These are phyloP conservation scores for Thinocorus orbignyianus DNA, from an alignment of 2,113 vertebrate genomes.

Conservation along the genomic window DNA sequence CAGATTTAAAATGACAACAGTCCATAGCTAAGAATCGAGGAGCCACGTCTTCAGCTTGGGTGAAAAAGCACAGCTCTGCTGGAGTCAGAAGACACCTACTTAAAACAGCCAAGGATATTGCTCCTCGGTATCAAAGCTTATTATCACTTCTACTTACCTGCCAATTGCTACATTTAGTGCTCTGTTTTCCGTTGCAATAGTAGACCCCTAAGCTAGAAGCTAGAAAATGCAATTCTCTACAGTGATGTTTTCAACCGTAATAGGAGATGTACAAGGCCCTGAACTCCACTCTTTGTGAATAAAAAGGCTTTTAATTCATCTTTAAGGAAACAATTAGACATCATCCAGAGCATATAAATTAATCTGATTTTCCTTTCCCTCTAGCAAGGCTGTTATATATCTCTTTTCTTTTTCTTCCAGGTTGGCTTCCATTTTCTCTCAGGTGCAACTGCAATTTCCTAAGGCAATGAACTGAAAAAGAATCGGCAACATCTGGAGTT, in stretches of 20 bases:
- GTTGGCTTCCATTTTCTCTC: slow-evolving; percentile 54
- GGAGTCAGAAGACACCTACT: background rate
- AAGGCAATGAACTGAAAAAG: slow-evolving; percentile 51
- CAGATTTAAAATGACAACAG: background rate
- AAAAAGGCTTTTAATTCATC: slow-evolving; percentile 41
- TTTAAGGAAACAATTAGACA: slow-evolving; percentile 50
- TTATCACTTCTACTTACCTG: background rate
- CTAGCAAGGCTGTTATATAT: slow-evolving; percentile 8
- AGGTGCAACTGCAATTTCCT: slow-evolving; percentile 58
- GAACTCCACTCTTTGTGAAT: slow-evolving; percentile 14
- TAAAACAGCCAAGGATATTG: background rate
- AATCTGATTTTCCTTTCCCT: slow-evolving; percentile 44
- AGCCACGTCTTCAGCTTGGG: background rate
- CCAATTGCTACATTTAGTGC: background rate
- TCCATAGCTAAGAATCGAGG: background rate
- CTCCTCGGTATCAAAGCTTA: slow-evolving; percentile 9
- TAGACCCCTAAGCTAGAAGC: background rate
- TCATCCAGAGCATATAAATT: slow-evolving; percentile 15
- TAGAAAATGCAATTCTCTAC: background rate
- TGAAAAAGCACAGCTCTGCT: background rate
- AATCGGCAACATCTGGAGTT: slow-evolving; percentile 48
- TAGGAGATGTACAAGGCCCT: background rate
- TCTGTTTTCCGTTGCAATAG: background rate
- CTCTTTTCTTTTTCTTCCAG: slow-evolving; percentile 43
- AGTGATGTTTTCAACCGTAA: background rate